A percentile compares a stretch with the other conserved stretches of the same genome.
Conservation (phyloP, 2,888 invertebrate genomes). For the Apodemia arnacis region DNA sequence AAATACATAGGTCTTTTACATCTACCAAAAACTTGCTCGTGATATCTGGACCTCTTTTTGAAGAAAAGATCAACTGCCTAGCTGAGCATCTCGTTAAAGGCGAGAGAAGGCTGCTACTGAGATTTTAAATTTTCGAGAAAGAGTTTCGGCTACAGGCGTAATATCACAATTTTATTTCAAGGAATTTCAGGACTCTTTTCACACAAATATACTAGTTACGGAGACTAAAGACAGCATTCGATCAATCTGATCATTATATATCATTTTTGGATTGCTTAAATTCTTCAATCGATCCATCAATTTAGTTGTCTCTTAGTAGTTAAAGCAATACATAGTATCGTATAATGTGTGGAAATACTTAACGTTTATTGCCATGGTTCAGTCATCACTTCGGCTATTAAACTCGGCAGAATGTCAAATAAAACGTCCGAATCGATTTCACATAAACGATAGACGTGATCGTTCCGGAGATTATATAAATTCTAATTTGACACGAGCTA, state of each 20-base stretch:
- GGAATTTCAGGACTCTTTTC: too few relatives aligned
- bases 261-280: not conserved
- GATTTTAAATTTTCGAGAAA: too few relatives aligned
- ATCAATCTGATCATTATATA: not conserved
- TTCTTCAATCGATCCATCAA: not conserved
- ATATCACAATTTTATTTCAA: too few relatives aligned
- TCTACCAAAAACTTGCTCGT: too few relatives aligned
- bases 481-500: constrained; percentile 90
- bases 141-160: too few relatives aligned
- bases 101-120: too few relatives aligned
- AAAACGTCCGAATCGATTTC: constrained; percentile 93
- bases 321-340: constrained; percentile 90
- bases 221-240: too few relatives aligned
- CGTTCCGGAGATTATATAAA: constrained; percentile 88
- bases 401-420: constrained; percentile 93
- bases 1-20: too few relatives aligned
- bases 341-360: constrained; percentile 92
- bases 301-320: constrained; percentile 25
- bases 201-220: not conserved
- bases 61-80: too few relatives aligned
- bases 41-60: too few relatives aligned
- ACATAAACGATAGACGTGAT: constrained; percentile 93
- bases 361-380: constrained; percentile 92
- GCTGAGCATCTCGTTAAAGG: too few relatives aligned
- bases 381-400: constrained; percentile 92